Evolutionary conservation across 2,888 invertebrate species (phyloP).

Genomic region (Cerastoderma edule): DNA sequence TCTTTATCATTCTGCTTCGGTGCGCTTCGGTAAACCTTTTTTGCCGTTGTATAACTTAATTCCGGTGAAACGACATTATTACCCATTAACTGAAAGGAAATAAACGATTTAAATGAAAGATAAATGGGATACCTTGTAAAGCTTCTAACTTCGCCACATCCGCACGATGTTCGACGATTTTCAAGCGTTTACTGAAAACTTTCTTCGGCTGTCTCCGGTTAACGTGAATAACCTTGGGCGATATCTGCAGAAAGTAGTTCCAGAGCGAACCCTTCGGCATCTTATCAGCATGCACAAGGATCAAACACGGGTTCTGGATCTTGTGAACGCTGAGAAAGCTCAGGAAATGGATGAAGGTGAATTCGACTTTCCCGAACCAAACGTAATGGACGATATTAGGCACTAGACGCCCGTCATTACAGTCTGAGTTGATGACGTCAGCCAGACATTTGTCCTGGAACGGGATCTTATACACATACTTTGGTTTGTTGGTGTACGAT

Average conservation of each 20-base stretch:
- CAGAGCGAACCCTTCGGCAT: constrained; percentile 69
- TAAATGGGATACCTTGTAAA: constrained; percentile 67
- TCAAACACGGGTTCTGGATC: constrained; percentile 69
- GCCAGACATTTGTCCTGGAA: constrained; percentile 57
- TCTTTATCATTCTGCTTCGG: too few species aligned
- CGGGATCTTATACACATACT: constrained; percentile 48
- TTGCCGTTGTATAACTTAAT: too few species aligned
- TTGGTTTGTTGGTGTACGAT: constrained; percentile 44
- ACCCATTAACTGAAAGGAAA: too few species aligned
- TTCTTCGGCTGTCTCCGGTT: constrained; percentile 60
- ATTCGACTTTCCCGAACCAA: constrained; percentile 66
- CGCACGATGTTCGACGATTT: constrained; percentile 70
- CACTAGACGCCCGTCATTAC: constrained; percentile 44
- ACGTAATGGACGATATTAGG: constrained; percentile 75
- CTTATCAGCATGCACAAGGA: constrained; percentile 69
- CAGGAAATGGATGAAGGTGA: constrained; percentile 68
- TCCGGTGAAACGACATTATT: too few species aligned
- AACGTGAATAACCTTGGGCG: constrained; percentile 69
- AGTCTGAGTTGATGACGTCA: constrained; percentile 51
- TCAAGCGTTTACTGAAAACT: constrained; percentile 63
- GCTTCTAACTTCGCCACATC: constrained; percentile 71
- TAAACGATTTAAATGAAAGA: too few species aligned
- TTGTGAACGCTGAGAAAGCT: constrained; percentile 71
- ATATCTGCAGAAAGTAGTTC: constrained; percentile 66
- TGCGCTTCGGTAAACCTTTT: too few species aligned